Evolutionary conservation across 2,888 invertebrate genomes (phyloP), one percentile per base, ranked within the genome.

Genomic region (Cataglyphis livida): DNA sequence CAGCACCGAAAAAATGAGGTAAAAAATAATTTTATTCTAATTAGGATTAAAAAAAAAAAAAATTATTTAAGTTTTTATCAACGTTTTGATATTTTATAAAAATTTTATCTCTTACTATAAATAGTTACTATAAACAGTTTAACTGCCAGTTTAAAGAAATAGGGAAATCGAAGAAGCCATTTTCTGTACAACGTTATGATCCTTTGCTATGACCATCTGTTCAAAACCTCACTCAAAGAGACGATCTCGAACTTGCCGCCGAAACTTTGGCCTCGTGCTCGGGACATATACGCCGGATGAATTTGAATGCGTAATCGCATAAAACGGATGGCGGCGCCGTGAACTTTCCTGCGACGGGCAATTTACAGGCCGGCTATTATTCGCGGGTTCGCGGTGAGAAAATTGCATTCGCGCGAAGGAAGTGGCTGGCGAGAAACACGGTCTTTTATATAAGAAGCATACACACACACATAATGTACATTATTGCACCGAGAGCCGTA

Each of bases 391-490:
- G 10, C 82, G 73, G 79, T 82, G 82, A 87, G 88, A 89, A 89
- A 91, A 90, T 91, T 90, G 87, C 91, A 89, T 91, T 90, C 78
- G 84, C 84, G 74, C 82, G 81, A 83, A 84, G 86, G 79, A 88
- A 87, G 84, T 79, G 81, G 85, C 68, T 54, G 38, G 32, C 48
- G 51, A 18, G 64, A n/a, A 21, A 54, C 38, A 38, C 54, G 38
- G 51, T 25, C 25, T 70, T 70, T 70, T 70, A 61, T 70, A 70
- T 48, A 48, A 48, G 48, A 59, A 70, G 44, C 59, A 35, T 25
- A 25, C 25, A 48, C 21, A 28, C 21, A 10, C n/a, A 41, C 15
- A 41, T 18, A 3, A 0, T 38, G 5, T 35, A 25, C 28, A 4
- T n/a, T 48, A 6, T 48, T n/a, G 48, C 7, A n/a, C 18, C 6